A percentile compares a stretch with the other conserved stretches of the same genome.
These are phyloP conservation scores for Sylvicapra grimmia DNA, from an alignment of 2,113 vertebrate genomes.

Conservation along the genomic window DNA sequence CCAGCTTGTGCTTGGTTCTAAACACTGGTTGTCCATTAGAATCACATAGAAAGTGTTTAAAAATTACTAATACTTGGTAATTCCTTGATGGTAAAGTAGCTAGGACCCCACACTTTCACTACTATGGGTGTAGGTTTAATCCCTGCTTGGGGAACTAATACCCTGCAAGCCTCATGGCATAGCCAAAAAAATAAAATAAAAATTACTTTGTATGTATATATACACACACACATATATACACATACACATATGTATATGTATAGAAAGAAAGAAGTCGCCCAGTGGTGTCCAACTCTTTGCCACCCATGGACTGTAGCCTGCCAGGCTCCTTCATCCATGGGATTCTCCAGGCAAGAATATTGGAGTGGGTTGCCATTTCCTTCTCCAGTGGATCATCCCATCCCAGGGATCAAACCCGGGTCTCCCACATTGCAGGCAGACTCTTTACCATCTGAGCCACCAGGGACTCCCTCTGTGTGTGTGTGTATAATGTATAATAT, in stretches of 20 bases:
- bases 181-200: not conserved
- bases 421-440: not conserved
- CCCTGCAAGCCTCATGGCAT: not conserved
- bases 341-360: not conserved
- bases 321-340: not conserved
- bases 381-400: not conserved
- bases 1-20: not conserved
- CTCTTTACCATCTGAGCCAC: not conserved
- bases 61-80: not conserved
- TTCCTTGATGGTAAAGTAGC: not conserved
- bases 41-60: not conserved
- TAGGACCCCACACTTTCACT: not conserved
- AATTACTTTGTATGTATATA: not conserved
- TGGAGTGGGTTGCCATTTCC: not conserved
- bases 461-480: not conserved
- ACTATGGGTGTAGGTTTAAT: not conserved
- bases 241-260: not conserved
- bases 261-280: not conserved
- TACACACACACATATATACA: accelerated
- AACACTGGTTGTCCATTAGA: not conserved
- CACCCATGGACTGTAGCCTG: not conserved
- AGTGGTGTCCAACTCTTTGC: not conserved
- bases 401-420: not conserved
- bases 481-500: not conserved
- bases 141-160: not conserved